A percentile compares a stretch with the other conserved stretches of the same genome.
Evolutionary conservation across 2,797 vertebrate genomes (phyloP).

Genomic region (Pogonophryne albipinna): DNA sequence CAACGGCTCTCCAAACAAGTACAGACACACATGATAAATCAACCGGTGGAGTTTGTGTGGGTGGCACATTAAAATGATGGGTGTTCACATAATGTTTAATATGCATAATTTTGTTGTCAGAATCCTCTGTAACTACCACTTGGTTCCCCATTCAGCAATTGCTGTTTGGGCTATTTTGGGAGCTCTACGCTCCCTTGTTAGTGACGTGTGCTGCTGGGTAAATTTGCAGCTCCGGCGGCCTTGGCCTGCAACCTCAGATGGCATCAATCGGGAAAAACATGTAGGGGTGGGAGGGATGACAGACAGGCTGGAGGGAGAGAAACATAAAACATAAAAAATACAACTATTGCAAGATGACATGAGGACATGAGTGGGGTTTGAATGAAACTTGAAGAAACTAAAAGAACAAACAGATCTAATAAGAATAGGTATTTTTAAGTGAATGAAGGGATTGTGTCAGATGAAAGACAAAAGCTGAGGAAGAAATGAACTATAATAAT

Average conservation of each 20-base stretch:
- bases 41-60: slow-evolving; percentile 1
- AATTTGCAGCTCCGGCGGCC: slow-evolving; percentile 74
- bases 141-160: slow-evolving; percentile 72
- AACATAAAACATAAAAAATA: slow-evolving; percentile 21
- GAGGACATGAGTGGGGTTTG: slow-evolving; percentile 6
- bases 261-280: slow-evolving; percentile 63
- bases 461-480: background rate
- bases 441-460: background rate
- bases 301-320: slow-evolving; percentile 21
- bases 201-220: slow-evolving; percentile 86
- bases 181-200: slow-evolving; percentile 65
- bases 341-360: background rate
- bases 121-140: slow-evolving; percentile 68
- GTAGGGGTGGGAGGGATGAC: slow-evolving; percentile 41
- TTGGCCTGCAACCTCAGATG: slow-evolving; percentile 78
- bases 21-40: slow-evolving; percentile 30
- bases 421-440: background rate
- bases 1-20: background rate
- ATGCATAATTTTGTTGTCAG: slow-evolving; percentile 65
- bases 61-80: slow-evolving; percentile 44
- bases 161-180: slow-evolving; percentile 82
- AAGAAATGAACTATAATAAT: too few species aligned
- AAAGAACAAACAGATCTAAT: background rate
- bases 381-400: slow-evolving; percentile 1
- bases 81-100: slow-evolving; percentile 45